Evolutionary conservation across 2,797 vertebrate genomes (phyloP).

Genomic region (Macropus fuliginosus): DNA sequence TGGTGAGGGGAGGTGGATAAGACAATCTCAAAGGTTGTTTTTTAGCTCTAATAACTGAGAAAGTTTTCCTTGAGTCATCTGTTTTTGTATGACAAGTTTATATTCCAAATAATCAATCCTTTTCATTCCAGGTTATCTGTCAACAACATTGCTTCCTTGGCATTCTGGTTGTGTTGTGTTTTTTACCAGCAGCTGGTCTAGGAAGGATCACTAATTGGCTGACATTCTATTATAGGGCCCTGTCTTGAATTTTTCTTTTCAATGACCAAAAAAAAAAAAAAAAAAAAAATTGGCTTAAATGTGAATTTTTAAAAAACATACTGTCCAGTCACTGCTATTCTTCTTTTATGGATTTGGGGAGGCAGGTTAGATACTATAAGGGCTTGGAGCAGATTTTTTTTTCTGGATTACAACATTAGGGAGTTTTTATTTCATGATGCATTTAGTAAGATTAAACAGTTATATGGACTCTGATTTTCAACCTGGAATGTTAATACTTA

Average conservation of each 20-base stretch:
- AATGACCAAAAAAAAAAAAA: not conserved
- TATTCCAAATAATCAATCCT: not conserved
- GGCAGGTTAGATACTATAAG: conserved; percentile 13
- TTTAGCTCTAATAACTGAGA: not conserved
- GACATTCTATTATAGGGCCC: not conserved
- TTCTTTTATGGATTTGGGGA: not conserved
- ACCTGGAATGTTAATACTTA: conserved; percentile 7
- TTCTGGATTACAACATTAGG: not conserved
- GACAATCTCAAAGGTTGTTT: not conserved
- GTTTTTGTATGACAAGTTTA: not conserved
- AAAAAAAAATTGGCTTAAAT: not conserved
- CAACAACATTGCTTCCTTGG: not conserved
- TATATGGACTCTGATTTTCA: not conserved
- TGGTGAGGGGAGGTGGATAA: not conserved
- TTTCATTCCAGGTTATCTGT: not conserved
- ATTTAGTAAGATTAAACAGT: not conserved
- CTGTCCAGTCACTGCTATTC: too few relatives aligned
- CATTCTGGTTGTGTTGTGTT: not conserved
- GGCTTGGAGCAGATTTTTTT: not conserved
- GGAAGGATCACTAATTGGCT: not conserved
- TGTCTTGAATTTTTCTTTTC: not conserved
- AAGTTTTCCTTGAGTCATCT: not conserved
- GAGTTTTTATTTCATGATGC: not conserved
- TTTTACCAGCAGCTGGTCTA: not conserved
- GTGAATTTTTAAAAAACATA: not conserved